phyloP scores from a whole-genome alignment of 1,140 invertebrate genomes.

The Hestina assimilis region DNA sequence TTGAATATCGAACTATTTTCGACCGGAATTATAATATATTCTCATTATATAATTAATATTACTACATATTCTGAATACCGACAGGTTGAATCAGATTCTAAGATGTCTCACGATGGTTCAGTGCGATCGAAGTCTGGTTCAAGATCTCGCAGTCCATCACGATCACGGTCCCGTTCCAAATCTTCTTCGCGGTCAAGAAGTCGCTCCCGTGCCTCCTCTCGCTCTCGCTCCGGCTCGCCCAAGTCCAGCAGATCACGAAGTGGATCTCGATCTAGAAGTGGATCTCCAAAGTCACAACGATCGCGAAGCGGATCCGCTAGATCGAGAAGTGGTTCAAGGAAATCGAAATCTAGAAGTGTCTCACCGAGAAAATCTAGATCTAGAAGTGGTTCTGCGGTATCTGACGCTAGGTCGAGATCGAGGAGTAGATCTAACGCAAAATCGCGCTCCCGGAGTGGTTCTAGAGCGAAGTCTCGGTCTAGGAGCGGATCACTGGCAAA shows the following conservation, averaged over 20 bases:
- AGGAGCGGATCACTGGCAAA: slow-evolving; percentile 27
- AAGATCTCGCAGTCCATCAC: slow-evolving; percentile 29
- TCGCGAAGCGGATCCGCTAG: slow-evolving; percentile 30
- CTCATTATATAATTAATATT: too few species aligned
- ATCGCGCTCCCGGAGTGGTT: slow-evolving; percentile 32
- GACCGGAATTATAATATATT: too few species aligned
- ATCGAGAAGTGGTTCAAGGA: slow-evolving; percentile 20
- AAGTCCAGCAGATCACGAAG: slow-evolving; percentile 25
- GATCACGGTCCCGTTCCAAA: slow-evolving; percentile 33
- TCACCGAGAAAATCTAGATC: slow-evolving; percentile 31
- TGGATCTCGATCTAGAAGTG: slow-evolving; percentile 25
- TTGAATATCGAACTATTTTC: too few species aligned
- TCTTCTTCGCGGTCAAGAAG: slow-evolving; percentile 27
- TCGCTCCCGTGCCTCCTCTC: slow-evolving; percentile 26
- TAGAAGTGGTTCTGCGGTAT: slow-evolving; percentile 32
- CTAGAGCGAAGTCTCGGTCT: slow-evolving; percentile 23
- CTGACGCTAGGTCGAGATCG: slow-evolving; percentile 31
- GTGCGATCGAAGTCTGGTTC: slow-evolving; percentile 36
- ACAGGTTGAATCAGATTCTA: slow-evolving; percentile 50
- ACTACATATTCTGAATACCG: not conserved
- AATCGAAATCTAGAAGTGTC: slow-evolving; percentile 29
- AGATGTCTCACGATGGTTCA: slow-evolving; percentile 57
- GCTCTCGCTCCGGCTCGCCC: slow-evolving; percentile 33
- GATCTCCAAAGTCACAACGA: slow-evolving; percentile 22
- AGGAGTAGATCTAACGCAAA: slow-evolving; percentile 25